Conservation (phyloP, 2,888 invertebrate genomes). For the Cheilosia variabilis region DNA sequence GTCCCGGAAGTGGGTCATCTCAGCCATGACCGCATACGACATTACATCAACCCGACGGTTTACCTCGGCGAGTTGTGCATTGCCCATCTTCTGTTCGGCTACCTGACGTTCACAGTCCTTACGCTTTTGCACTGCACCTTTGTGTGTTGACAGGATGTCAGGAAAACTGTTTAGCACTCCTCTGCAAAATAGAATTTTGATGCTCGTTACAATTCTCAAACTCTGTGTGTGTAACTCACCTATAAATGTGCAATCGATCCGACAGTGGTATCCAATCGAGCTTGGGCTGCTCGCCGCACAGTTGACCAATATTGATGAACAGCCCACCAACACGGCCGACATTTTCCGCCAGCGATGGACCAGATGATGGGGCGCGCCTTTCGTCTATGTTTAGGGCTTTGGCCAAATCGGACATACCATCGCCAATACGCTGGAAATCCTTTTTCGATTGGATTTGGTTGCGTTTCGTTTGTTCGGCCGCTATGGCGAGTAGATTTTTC, state of each 20-base stretch:
- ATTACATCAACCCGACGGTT: constrained; percentile 94
- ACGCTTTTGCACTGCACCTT: constrained; percentile 94
- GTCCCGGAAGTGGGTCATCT: constrained; percentile 95
- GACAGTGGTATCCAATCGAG: constrained; percentile 95
- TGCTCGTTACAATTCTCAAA: background rate
- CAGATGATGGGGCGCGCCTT: constrained; percentile 85
- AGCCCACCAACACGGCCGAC: constrained; percentile 94
- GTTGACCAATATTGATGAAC: constrained; percentile 94
- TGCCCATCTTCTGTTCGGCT: constrained; percentile 92
- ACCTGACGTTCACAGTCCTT: constrained; percentile 93
- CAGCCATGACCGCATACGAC: constrained; percentile 96
- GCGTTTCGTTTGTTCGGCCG: constrained; percentile 93
- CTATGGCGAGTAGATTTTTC: constrained; percentile 91
- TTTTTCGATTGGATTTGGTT: constrained; percentile 87
- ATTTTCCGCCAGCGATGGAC: constrained; percentile 90
- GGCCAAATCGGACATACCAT: constrained; percentile 93
- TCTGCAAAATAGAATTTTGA: constrained; percentile 81
- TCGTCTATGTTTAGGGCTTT: constrained; percentile 92
- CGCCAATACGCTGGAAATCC: constrained; percentile 95
- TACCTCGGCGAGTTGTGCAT: constrained; percentile 91
- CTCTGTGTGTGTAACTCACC: constrained; percentile 76
- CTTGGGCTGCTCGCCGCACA: constrained; percentile 95
- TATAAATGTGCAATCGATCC: constrained; percentile 96
- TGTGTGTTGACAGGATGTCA: constrained; percentile 94
- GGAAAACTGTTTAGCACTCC: constrained; percentile 96